Evolutionary conservation across 2,113 vertebrate genomes (phyloP).

Genomic region (Thalassoma bifasciatum): DNA sequence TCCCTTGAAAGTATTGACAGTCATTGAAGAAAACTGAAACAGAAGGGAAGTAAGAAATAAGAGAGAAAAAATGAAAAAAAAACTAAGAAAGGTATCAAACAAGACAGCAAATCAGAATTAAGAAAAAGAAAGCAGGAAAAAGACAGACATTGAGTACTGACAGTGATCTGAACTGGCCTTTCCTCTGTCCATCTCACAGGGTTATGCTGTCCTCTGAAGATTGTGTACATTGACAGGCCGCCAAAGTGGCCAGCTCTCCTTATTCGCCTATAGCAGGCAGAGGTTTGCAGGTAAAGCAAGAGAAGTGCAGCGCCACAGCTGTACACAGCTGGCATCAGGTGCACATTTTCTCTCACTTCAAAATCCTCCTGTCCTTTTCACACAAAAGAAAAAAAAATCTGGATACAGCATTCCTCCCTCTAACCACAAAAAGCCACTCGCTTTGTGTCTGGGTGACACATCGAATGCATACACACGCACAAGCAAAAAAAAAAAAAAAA

Average conservation of each 20-base stretch:
- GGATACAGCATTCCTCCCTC: conserved; percentile 32
- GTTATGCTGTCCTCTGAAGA: conserved; percentile 71
- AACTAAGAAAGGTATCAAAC: not conserved
- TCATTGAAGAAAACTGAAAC: not conserved
- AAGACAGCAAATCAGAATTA: not conserved
- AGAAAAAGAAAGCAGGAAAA: conserved; percentile 29
- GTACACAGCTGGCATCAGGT: conserved; percentile 59
- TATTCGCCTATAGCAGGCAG: conserved; percentile 66
- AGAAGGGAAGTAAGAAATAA: conserved; percentile 1
- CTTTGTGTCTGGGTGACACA: conserved; percentile 47
- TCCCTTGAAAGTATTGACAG: too few species aligned
- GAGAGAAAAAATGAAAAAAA: conserved; percentile 15
- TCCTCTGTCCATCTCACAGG: conserved; percentile 63
- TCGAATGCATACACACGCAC: conserved; percentile 33
- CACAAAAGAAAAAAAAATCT: conserved; percentile 16
- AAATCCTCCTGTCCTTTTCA: conserved; percentile 30
- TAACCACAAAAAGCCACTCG: conserved; percentile 55
- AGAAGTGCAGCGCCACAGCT: conserved; percentile 71
- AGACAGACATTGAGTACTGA: conserved; percentile 24
- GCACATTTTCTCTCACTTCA: conserved; percentile 43
- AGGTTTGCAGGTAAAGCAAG: conserved; percentile 72
- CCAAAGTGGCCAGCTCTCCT: conserved; percentile 69
- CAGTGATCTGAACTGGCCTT: conserved; percentile 68
- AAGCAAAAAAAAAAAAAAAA: conserved; percentile 50
- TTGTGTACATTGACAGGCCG: conserved; percentile 55